phyloP scores from a whole-genome alignment of 2,113 vertebrate genomes.

The Melanerpes aurifrons region DNA sequence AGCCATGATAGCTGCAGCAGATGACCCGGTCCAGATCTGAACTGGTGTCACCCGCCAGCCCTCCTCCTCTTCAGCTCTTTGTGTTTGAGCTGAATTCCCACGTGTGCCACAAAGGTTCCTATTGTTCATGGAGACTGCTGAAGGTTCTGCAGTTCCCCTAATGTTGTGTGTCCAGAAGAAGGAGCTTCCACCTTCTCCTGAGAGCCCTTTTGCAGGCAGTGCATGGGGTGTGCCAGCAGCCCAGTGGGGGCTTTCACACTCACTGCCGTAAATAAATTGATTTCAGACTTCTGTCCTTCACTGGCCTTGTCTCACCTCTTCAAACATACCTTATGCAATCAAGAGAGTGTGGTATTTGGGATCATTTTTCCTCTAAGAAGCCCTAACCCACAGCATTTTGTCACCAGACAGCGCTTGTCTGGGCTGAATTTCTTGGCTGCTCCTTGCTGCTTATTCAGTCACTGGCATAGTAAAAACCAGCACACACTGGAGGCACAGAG shows the following conservation, averaged over 20 bases:
- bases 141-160: not conserved
- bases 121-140: not conserved
- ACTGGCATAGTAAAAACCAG: not conserved
- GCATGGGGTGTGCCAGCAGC: not conserved
- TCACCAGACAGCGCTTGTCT: not conserved
- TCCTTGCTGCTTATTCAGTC: not conserved
- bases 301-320: not conserved
- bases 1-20: not conserved
- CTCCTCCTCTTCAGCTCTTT: not conserved
- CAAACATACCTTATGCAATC: not conserved
- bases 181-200: not conserved
- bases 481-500: not conserved
- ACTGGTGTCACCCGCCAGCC: not conserved
- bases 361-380: not conserved
- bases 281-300: not conserved
- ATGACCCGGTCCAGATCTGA: not conserved
- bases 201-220: not conserved
- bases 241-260: fast-evolving
- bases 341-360: not conserved
- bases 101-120: not conserved
- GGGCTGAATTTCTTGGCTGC: not conserved
- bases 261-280: not conserved
- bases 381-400: not conserved
- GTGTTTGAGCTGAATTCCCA: not conserved
- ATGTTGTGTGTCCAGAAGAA: not conserved